These are phyloP conservation scores for Cassiopea andromeda DNA, from an alignment of 30 jellyfish, hydroid and myxozoan genomes.

Conservation along the genomic window DNA sequence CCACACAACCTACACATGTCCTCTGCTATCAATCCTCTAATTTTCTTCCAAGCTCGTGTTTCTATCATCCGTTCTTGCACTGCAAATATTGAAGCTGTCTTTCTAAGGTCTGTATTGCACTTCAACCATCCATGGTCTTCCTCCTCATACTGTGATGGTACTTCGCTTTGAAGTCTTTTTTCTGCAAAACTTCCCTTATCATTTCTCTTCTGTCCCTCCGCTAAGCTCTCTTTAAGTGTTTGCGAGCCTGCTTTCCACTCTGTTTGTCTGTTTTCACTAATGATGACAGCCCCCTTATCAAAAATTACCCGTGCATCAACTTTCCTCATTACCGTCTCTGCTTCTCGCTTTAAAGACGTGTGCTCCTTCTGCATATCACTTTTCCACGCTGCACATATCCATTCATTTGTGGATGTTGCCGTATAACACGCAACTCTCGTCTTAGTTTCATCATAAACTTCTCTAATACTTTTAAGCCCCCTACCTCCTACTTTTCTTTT, in stretches of 20 bases:
- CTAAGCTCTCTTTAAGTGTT: too few relatives aligned
- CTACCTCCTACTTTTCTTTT: slow-evolving; percentile 7
- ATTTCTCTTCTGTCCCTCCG: slow-evolving; percentile 13
- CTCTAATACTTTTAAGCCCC: slow-evolving; percentile 1
- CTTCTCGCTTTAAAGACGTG: neutral
- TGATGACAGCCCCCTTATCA: neutral
- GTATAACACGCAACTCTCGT: slow-evolving; percentile 12
- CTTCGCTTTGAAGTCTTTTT: slow-evolving; percentile 28
- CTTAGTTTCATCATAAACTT: neutral
- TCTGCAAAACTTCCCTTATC: slow-evolving; percentile 6
- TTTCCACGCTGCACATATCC: neutral
- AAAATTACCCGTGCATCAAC: neutral
- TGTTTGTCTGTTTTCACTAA: too few relatives aligned
- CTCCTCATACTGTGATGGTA: slow-evolving; percentile 4
- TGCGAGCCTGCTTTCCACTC: too few relatives aligned
- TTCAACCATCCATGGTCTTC: slow-evolving; percentile 19
- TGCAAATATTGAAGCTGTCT: too few relatives aligned
- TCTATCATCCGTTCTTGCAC: slow-evolving; percentile 33
- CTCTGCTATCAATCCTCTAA: slow-evolving; percentile 19
- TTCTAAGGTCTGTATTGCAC: slow-evolving; percentile 36
- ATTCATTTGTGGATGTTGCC: neutral
- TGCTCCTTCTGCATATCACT: neutral
- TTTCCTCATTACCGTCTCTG: neutral
- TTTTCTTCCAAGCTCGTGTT: slow-evolving; percentile 41
- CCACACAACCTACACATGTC: slow-evolving; percentile 33